Base-by-base conservation (phyloP, 1,140 invertebrate species). In the Nephotettix cincticeps region DNA sequence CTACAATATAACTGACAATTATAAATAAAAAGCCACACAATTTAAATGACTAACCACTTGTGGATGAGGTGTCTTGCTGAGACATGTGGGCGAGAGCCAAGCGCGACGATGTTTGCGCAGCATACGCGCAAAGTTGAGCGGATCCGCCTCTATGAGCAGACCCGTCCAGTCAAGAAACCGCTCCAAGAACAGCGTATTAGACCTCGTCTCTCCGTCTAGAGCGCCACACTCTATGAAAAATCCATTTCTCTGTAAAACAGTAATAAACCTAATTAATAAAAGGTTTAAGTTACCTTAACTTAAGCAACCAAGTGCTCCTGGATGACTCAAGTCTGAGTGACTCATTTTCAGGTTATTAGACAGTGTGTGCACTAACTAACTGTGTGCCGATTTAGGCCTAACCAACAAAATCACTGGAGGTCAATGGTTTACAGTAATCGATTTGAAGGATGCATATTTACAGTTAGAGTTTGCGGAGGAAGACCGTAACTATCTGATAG, bases 211-310 rank as follows among this genome's bases (percentile, higher is more conserved):
- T 0, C 86, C 86, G 72, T 86, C 83, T 17, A 83, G 78, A 17
- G 84, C 85, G 11, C 85, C 85, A 69, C 81, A 83, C 72, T 86
- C 84, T 47, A 86, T 77, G 75, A 85, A 85, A 75, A 85, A 84
- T 23, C 85, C 85, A 72, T 81, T 79, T 71, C 54, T 80, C 81
- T 84, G 69, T 64, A 78, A 76, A 47, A 67, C 4, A 74, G 56
- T 45, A 6, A 67, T 67, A 40, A 40, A 40, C 17, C 17, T n/a
- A n/a, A n/a, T n/a, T n/a, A n/a, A n/a, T n/a, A n/a, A n/a, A n/a
- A n/a, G n/a, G n/a, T n/a, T n/a, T n/a, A n/a, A n/a, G n/a, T n/a
- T n/a, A n/a, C n/a, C n/a, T n/a, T n/a, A n/a, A n/a, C n/a, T n/a
- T n/a, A n/a, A n/a, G n/a, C n/a, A n/a, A n/a, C n/a, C n/a, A n/a